Base-by-base conservation (phyloP, 2,797 vertebrate genomes). In the Epinephelus coioides region DNA sequence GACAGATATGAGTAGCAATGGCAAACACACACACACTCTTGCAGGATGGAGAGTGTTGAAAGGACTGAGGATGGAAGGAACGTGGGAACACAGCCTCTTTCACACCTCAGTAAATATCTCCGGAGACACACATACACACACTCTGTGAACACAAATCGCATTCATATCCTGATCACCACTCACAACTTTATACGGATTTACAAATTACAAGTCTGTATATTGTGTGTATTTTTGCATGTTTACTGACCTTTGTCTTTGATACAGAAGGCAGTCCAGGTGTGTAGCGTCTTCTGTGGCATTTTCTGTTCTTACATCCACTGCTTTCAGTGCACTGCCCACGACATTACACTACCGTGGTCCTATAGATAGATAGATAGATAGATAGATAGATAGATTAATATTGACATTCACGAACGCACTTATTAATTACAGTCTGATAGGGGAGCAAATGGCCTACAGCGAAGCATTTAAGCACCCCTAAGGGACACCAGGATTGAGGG, bases 231-330 rank as follows among this genome's bases (percentile, higher is more conserved):
- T 43, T 43, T 14, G 17, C 80, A 78, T 18, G 5, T 72, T 49
- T 21, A 91, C 96, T 94, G 86, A 97, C 97, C 97, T 96, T 94
- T 94, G 81, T 97, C 96, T 94, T 96, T 97, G 85, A 97, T 89
- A 79, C 97, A 98, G 92, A 97, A 96, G 77, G 96, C 95, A 25
- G n/a, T 88, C 91, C 87, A 96, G 91, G 61, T 85, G 90, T 55
- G 88, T 83, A 27, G 88, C 84, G 6, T 95, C 94, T 78, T 92
- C 93, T 3, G 96, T 96, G 63, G 72, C 70, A 65, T 95, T 96
- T 83, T 97, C 96, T 79, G 95, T 94, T 83, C 84, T 96, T 93
- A 98, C 97, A 4, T 96, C 95, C 50, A 97, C 93, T 12, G 96
- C 94, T 93, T 96, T 96, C 86, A 92, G 90, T 12, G 94, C 92